Evolutionary conservation across 2,797 vertebrate species (phyloP).

Genomic region (Dendrocincla tyrannina): DNA sequence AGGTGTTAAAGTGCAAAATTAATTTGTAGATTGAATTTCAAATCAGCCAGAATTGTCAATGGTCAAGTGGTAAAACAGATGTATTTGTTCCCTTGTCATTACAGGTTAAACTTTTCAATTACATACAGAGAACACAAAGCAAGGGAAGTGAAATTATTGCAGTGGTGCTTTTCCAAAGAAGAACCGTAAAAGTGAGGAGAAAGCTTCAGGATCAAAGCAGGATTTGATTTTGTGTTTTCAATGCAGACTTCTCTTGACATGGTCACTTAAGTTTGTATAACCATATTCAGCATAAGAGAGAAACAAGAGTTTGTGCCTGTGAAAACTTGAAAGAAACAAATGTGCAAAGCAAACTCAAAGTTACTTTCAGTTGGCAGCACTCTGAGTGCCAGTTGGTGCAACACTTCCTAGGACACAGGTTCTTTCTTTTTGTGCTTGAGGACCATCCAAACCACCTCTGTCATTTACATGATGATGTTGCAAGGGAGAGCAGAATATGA

Average conservation of each 20-base stretch:
- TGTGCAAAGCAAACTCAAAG: background rate
- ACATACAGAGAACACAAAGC: background rate
- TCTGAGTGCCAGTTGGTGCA: background rate
- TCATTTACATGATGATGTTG: background rate
- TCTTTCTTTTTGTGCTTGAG: background rate
- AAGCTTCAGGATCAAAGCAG: background rate
- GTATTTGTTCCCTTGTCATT: background rate
- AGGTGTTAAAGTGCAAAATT: background rate
- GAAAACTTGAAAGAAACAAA: background rate
- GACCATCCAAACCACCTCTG: background rate
- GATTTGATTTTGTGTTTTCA: background rate
- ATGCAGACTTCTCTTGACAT: background rate
- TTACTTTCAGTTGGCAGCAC: background rate
- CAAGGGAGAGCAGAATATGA: background rate
- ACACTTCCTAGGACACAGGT: background rate
- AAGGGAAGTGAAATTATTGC: background rate
- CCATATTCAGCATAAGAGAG: background rate
- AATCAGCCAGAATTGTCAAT: background rate
- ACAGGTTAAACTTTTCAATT: background rate
- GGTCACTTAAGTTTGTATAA: background rate
- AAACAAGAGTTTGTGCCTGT: background rate
- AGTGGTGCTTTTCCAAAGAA: background rate
- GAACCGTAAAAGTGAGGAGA: background rate
- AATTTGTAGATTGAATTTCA: conserved; percentile 28
- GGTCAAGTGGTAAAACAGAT: background rate